Evolutionary conservation across 2,797 vertebrate species (phyloP).

Genomic region (Halcyon smyrnensis): DNA sequence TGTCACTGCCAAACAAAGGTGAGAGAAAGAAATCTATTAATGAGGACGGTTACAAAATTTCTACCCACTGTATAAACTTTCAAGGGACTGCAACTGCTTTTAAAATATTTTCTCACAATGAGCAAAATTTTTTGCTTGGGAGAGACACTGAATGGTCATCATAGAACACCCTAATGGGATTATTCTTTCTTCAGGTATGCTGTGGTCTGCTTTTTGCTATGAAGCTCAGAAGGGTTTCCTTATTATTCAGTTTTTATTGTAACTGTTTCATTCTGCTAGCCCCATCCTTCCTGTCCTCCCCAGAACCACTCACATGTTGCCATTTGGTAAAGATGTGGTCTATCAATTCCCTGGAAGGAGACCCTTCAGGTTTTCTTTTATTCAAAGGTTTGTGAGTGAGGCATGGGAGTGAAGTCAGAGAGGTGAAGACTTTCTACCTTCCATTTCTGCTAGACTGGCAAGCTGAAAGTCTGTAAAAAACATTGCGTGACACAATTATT

Average conservation of each 20-base stretch:
- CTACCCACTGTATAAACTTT: not conserved
- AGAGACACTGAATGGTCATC: not conserved
- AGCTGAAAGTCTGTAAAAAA: not conserved
- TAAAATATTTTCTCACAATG: not conserved
- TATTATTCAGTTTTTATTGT: not conserved
- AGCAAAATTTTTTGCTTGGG: not conserved
- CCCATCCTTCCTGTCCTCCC: not conserved
- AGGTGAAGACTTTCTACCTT: not conserved
- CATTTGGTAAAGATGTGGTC: not conserved
- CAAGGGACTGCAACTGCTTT: fast-evolving
- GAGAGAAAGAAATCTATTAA: not conserved
- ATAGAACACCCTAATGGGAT: not conserved
- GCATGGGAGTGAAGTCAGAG: not conserved
- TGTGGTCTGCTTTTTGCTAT: not conserved
- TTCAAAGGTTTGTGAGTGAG: not conserved
- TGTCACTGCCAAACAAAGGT: not conserved
- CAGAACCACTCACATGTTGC: not conserved
- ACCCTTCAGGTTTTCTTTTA: not conserved
- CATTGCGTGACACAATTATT: not conserved
- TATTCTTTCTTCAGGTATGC: not conserved
- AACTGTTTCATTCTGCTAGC: not conserved
- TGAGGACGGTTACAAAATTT: not conserved
- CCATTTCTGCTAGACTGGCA: not conserved
- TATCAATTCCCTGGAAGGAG: not conserved
- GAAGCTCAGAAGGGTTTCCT: not conserved